Percentiles rank a stretch among this genome's conserved stretches.
Evolutionary conservation across 53 echinoderm and acorn worm species (phyloP).

Genomic region (Paracentrotus lividus): DNA sequence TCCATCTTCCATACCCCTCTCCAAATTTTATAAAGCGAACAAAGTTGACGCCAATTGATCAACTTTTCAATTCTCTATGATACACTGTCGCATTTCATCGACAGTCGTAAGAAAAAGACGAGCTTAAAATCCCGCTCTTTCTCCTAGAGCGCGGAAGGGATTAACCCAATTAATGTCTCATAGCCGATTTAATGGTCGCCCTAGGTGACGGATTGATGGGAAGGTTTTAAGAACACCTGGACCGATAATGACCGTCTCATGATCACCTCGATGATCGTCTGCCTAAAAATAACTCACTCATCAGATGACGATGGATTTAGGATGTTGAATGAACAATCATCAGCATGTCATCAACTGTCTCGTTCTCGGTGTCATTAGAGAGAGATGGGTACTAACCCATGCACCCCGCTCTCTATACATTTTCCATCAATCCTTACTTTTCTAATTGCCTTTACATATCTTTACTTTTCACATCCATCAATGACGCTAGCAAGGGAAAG

Average conservation of each 20-base stretch:
- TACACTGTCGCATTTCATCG: neutral
- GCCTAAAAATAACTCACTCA: neutral
- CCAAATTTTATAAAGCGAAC: neutral
- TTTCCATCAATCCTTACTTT: neutral
- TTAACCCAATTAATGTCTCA: slow-evolving; percentile 41
- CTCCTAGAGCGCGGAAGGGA: neutral
- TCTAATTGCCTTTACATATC: neutral
- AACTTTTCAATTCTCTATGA: neutral
- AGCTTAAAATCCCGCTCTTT: neutral
- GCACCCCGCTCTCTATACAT: neutral
- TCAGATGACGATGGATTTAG: neutral
- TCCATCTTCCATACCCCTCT: neutral
- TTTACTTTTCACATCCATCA: too few relatives aligned
- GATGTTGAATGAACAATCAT: neutral
- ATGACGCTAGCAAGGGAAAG: too few relatives aligned
- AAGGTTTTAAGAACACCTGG: slow-evolving; percentile 22
- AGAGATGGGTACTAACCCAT: neutral
- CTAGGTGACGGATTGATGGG: slow-evolving; percentile 15
- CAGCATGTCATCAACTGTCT: too few relatives aligned
- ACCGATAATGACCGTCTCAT: neutral
- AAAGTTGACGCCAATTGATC: neutral
- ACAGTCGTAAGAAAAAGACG: too few relatives aligned
- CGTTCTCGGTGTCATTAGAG: neutral
- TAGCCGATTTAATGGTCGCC: slow-evolving; percentile 15
- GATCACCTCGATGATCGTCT: neutral